A percentile compares a stretch with the other conserved stretches of the same genome.
Evolutionary conservation across 1,140 invertebrate species (phyloP).

Genomic region (Aphidius ervi): DNA sequence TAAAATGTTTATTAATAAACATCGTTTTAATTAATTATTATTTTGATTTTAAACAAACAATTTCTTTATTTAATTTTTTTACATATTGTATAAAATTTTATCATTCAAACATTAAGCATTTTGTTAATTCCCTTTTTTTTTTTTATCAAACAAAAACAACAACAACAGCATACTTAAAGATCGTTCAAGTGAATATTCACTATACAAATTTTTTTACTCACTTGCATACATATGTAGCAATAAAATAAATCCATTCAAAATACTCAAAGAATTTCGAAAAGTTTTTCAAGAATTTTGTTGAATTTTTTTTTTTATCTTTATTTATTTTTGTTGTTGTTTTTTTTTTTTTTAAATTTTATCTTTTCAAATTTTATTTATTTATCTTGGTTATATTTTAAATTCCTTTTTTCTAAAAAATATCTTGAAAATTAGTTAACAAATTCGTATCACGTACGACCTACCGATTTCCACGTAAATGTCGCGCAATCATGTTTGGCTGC

Average conservation of each 20-base stretch:
- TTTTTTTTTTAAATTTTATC: not conserved
- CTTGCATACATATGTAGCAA: not conserved
- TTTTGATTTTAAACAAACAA: too few species aligned
- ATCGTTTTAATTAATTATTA: too few species aligned
- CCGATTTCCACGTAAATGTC: constrained; percentile 29
- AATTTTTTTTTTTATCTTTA: not conserved
- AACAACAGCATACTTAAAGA: constrained; percentile 1
- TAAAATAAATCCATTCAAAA: too few species aligned
- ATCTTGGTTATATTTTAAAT: not conserved
- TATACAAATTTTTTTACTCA: constrained; percentile 1
- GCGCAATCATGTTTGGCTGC: constrained; percentile 21
- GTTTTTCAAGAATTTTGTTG: not conserved
- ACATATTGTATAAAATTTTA: constrained; percentile 18
- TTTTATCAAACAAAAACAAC: too few species aligned
- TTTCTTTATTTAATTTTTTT: too few species aligned
- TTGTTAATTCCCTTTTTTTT: constrained; percentile 23
- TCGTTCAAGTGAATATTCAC: not conserved
- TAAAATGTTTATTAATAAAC: too few species aligned
- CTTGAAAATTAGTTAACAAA: constrained; percentile 10
- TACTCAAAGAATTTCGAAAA: not conserved
- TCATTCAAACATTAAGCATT: constrained; percentile 27
- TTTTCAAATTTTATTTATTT: not conserved
- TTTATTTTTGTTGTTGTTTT: too few species aligned
- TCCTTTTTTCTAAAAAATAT: constrained; percentile 8
- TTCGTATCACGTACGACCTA: constrained; percentile 28